phyloP scores from a whole-genome alignment of 2,888 invertebrate species.

The Copidosoma aretas region DNA sequence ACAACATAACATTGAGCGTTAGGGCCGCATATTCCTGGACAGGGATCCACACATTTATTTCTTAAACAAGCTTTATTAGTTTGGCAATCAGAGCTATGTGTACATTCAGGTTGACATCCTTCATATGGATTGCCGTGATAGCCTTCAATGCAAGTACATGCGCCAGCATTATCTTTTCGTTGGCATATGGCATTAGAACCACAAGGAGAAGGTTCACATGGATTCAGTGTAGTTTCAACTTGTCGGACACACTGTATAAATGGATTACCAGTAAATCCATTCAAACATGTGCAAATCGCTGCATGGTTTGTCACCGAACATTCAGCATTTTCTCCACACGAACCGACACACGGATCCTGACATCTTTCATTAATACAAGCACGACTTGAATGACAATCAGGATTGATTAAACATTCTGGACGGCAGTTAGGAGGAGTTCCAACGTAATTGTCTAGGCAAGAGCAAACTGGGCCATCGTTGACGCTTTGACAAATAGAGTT shows the following conservation, averaged over 20 bases:
- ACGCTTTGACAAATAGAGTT: slow-evolving; percentile 76
- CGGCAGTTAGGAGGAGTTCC: slow-evolving; percentile 72
- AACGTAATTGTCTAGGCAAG: slow-evolving; percentile 78
- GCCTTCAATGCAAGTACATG: slow-evolving; percentile 59
- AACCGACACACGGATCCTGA: slow-evolving; percentile 64
- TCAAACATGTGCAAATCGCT: slow-evolving; percentile 64
- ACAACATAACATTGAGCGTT: slow-evolving; percentile 84
- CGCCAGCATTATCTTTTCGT: slow-evolving; percentile 68
- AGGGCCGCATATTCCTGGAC: slow-evolving; percentile 83
- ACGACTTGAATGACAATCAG: slow-evolving; percentile 63
- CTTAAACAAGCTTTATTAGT: slow-evolving; percentile 82
- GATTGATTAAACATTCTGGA: slow-evolving; percentile 62
- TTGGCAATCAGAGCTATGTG: slow-evolving; percentile 84
- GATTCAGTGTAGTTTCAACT: slow-evolving; percentile 69
- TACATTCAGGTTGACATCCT: slow-evolving; percentile 86
- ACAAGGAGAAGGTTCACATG: slow-evolving; percentile 87
- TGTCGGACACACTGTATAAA: slow-evolving; percentile 63
- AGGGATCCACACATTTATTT: slow-evolving; percentile 86
- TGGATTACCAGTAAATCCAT: slow-evolving; percentile 65
- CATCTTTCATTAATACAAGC: slow-evolving; percentile 65
- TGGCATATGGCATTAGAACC: slow-evolving; percentile 83
- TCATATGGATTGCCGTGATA: slow-evolving; percentile 63
- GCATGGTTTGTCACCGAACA: slow-evolving; percentile 65
- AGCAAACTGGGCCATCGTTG: slow-evolving; percentile 75
- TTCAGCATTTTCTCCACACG: slow-evolving; percentile 63